Conservation (phyloP, 1,140 invertebrate species). For the Delia radicum region DNA sequence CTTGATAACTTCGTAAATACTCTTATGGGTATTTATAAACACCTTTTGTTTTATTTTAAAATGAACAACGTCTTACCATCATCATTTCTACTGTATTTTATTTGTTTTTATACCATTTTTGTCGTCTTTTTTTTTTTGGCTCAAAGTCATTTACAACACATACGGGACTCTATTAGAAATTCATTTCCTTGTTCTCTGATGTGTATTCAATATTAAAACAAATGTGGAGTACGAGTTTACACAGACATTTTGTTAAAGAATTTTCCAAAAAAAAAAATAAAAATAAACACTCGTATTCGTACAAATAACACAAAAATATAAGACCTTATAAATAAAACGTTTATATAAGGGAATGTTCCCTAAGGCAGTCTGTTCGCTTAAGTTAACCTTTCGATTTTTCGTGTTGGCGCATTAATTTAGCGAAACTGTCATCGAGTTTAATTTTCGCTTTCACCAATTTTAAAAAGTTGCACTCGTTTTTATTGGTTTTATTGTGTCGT, state of each 20-base stretch:
- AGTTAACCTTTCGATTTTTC: too few species aligned
- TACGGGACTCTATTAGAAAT: constrained; percentile 7
- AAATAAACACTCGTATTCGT: too few species aligned
- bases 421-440: too few species aligned
- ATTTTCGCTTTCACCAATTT: too few species aligned
- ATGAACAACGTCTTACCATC: background rate
- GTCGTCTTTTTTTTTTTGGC: background rate
- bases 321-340: too few species aligned
- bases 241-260: background rate
- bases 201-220: background rate
- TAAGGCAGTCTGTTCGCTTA: too few species aligned
- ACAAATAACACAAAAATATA: too few species aligned
- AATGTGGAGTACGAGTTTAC: background rate
- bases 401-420: too few species aligned
- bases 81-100: background rate
- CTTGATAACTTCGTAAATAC: constrained; percentile 15
- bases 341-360: too few species aligned
- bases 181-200: constrained; percentile 14
- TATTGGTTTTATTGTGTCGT: too few species aligned
- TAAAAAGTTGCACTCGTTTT: too few species aligned
- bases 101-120: background rate
- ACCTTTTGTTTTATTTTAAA: background rate
- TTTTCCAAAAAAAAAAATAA: too few species aligned
- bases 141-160: background rate
- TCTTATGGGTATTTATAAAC: constrained; percentile 6